These are phyloP conservation scores for Tribolium madens DNA, from an alignment of 1,140 invertebrate genomes.

Conservation along the genomic window DNA sequence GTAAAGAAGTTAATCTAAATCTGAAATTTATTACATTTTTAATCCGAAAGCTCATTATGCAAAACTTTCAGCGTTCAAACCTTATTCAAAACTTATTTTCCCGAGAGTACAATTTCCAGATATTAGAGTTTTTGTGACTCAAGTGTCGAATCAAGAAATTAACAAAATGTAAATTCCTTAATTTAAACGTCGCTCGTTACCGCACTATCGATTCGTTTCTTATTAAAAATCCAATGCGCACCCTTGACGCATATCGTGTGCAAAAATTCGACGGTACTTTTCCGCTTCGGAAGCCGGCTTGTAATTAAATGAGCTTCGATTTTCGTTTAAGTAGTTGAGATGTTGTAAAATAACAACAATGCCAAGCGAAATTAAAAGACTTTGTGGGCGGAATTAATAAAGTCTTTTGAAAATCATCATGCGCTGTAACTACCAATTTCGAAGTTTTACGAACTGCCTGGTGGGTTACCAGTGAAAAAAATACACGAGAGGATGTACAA, in stretches of 20 bases:
- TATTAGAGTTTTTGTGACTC: background rate
- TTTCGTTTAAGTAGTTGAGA: background rate
- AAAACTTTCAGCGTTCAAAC: background rate
- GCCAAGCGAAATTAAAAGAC: background rate
- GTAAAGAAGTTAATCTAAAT: background rate
- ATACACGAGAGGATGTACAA: too few species aligned
- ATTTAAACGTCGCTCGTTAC: background rate
- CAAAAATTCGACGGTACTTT: background rate
- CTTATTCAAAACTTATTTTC: background rate
- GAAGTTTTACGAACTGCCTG: too few species aligned
- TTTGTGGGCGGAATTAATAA: background rate
- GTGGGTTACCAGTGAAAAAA: background rate
- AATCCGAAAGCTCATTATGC: background rate
- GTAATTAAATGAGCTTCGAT: background rate
- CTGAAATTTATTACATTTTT: background rate
- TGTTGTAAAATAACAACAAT: background rate
- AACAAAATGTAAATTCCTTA: background rate
- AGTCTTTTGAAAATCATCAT: background rate
- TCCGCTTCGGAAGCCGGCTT: background rate
- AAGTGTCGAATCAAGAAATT: background rate
- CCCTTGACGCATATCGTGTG: too few species aligned
- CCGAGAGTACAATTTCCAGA: too few species aligned
- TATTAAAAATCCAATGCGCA: background rate
- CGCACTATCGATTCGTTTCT: background rate
- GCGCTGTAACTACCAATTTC: too few species aligned